Evolutionary conservation across 2,113 vertebrate species (phyloP).

Genomic region (Gnathonemus echidnorhynchus): DNA sequence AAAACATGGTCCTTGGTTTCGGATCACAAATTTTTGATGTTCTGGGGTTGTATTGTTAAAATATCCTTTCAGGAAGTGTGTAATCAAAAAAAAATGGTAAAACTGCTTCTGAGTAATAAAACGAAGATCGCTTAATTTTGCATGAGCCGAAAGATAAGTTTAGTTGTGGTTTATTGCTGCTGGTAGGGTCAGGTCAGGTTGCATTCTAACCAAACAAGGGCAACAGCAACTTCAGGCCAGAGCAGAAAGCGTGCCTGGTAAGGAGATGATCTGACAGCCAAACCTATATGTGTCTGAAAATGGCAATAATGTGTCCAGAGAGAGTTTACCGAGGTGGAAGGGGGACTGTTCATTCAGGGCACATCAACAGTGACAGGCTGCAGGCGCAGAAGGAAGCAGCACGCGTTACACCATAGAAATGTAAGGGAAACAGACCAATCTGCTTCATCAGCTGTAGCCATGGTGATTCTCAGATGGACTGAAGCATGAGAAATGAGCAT

Average conservation of each 20-base stretch:
- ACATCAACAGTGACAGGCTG: neutral
- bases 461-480: neutral
- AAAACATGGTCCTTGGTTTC: neutral
- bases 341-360: conserved; percentile 5
- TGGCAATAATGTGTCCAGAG: conserved; percentile 12
- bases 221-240: conserved; percentile 20
- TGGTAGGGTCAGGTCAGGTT: neutral
- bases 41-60: neutral
- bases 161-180: neutral
- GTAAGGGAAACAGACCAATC: neutral
- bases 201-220: conserved; percentile 14
- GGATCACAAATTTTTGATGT: neutral
- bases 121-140: neutral
- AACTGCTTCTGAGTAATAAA: neutral
- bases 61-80: neutral
- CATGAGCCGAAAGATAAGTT: neutral
- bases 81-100: neutral
- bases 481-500: neutral
- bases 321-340: neutral
- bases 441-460: neutral
- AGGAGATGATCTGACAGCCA: conserved; percentile 25
- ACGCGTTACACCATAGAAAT: neutral
- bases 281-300: conserved; percentile 19
- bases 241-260: conserved; percentile 21
- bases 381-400: neutral